These are phyloP conservation scores for Stegostoma tigrinum DNA, from an alignment of 2,113 vertebrate genomes.

Conservation along the genomic window DNA sequence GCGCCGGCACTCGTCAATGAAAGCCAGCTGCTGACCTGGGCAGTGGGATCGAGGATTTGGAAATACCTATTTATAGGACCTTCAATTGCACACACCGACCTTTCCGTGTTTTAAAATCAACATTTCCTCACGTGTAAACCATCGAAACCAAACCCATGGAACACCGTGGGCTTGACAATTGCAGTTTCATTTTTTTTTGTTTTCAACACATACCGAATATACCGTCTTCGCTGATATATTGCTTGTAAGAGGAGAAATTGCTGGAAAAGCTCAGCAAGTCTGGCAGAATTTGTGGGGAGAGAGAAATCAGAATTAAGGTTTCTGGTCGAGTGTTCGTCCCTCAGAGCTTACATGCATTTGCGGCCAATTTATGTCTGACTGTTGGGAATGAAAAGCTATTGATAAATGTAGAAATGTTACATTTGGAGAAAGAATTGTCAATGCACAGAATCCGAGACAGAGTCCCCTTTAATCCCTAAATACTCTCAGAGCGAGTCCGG, in stretches of 20 bases:
- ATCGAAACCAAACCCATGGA: not conserved
- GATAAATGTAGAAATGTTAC: conserved; percentile 71
- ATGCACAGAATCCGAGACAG: conserved; percentile 52
- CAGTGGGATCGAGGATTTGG: not conserved
- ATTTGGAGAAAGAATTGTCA: conserved; percentile 57
- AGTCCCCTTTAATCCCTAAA: conserved; percentile 51
- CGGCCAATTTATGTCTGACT: conserved; percentile 63
- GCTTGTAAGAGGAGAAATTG: conserved; percentile 61
- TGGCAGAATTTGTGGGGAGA: no score
- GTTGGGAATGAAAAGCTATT: conserved; percentile 62
- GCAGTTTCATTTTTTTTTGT: not conserved
- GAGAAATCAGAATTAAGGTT: no score
- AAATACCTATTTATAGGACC: not conserved
- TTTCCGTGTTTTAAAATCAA: not conserved
- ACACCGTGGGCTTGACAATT: not conserved
- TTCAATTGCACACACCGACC: no score
- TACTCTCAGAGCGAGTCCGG: conserved; percentile 42
- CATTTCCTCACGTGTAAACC: not conserved
- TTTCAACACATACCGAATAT: not conserved
- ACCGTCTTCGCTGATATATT: conserved; percentile 72
- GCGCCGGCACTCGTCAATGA: not conserved
- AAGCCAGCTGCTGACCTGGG: not conserved
- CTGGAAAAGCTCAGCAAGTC: conserved; percentile 41
- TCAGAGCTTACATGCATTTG: no score
- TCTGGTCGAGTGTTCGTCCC: no score